Conservation (phyloP, 2,113 vertebrate genomes). For the Bos taurus region DNA sequence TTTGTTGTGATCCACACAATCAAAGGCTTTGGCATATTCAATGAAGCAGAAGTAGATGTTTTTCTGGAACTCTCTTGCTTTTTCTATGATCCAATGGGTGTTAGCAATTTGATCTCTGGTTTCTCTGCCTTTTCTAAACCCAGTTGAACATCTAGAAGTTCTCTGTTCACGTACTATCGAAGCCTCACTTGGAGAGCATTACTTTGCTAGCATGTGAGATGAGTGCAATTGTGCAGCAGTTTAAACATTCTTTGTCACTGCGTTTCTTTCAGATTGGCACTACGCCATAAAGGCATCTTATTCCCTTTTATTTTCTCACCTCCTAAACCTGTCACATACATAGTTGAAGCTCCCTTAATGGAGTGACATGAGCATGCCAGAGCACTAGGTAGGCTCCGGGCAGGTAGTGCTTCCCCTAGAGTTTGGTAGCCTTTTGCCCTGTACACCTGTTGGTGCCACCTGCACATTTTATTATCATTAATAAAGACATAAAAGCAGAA, state of each 20-base stretch:
- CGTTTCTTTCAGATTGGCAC: neutral
- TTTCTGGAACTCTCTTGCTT: neutral
- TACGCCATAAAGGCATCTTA: neutral
- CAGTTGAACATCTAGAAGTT: neutral
- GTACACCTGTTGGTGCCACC: neutral
- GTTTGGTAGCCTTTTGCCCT: neutral
- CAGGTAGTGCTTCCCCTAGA: neutral
- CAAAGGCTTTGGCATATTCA: neutral
- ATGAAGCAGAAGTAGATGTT: neutral
- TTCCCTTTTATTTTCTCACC: neutral
- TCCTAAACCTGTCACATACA: neutral
- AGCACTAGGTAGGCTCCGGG: fast-evolving
- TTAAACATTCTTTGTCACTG: neutral
- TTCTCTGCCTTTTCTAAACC: neutral
- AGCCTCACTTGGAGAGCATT: neutral
- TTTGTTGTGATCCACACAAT: neutral
- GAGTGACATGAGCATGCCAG: neutral
- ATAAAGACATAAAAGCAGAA: neutral
- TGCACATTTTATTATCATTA: neutral
- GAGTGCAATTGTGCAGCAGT: neutral
- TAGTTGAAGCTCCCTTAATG: neutral
- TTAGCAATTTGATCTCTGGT: neutral
- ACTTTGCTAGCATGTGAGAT: neutral
- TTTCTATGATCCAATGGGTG: neutral
- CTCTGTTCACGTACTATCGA: neutral